phyloP scores from a whole-genome alignment of 2,113 vertebrate species.

The Podarcis cretensis region DNA sequence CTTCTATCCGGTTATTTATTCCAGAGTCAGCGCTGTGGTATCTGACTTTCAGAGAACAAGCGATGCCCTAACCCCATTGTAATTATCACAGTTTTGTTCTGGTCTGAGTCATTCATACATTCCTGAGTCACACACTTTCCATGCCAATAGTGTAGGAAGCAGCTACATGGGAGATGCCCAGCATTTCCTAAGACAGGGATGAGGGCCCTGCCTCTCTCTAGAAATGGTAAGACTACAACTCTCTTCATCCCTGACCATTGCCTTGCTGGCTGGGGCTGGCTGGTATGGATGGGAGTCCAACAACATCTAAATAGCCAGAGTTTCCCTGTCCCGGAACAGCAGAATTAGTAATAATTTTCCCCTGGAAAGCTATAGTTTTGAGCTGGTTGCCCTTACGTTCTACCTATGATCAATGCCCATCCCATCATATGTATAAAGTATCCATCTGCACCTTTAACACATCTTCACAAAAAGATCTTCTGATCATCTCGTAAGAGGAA shows the following conservation, averaged over 20 bases:
- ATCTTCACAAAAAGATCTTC: not conserved
- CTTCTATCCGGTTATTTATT: not conserved
- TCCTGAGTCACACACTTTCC: not conserved
- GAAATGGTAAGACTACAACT: not conserved
- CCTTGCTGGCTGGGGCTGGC: not conserved
- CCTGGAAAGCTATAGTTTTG: not conserved
- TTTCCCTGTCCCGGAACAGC: not conserved
- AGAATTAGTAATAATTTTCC: not conserved
- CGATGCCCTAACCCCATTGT: not conserved
- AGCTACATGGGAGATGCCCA: not conserved
- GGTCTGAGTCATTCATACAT: not conserved
- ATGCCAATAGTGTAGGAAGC: not conserved
- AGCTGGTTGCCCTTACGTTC: not conserved
- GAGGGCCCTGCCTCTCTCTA: not conserved
- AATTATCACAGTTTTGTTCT: constrained; percentile 10
- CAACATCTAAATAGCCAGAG: not conserved
- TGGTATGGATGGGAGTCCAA: not conserved
- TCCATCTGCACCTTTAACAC: not conserved
- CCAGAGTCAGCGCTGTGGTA: not conserved
- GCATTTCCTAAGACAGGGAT: not conserved
- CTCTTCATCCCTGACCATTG: not conserved
- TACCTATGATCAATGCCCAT: not conserved
- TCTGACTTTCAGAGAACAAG: not conserved
- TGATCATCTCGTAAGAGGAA: no score
- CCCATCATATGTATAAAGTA: not conserved